Base-by-base conservation (phyloP, 2,888 invertebrate genomes). In the Trichogramma evanescens region DNA sequence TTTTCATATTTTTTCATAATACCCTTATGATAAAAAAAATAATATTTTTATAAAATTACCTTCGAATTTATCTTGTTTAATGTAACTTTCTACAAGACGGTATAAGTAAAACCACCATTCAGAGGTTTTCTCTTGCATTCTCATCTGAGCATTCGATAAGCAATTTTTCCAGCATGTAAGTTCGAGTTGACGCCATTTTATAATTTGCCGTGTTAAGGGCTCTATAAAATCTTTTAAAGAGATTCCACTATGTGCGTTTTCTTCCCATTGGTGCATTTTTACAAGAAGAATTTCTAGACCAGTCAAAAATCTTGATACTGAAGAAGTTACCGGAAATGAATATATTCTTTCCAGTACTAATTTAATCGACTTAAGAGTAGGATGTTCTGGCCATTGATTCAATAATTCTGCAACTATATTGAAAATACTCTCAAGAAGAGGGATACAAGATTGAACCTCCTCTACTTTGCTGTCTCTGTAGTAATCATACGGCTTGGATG, bases 101-200 rank as follows among this genome's bases (percentile, higher is more conserved):
- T 90, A 94, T 51, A 96, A 77, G 75, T 91, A 88, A 79, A 94
- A 91, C 95, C 95, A 97, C 86, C 93, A 96, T 74, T 89, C 91
- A 65, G 89, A 85, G 0, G 89, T 85, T 63, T 86, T 84, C 0
- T 84, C 80, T 72, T 85, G 84, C 66, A 89, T 81, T 69, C 87
- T 84, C 54, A 84, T 81, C 60, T 83, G 83, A 13, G 89, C 82
- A 62, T 84, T 83, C 63, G 88, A 86, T 5, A 95, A 80, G 61
- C 91, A 89, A 69, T 89, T 87, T 68, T 89, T 90, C 96, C 96
- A 97, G 71, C 89, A 86, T 59, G 85, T 84, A 68, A 98, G 81
- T 75, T 98, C 97, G 40, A 94, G 76, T 74, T 91, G 91, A 61
- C 97, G 85, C 97, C 97, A 99, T 54, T 86, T 83, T 52, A 96